Evolutionary conservation across 2,888 invertebrate genomes (phyloP).

Genomic region (Sussaba pulchella): DNA sequence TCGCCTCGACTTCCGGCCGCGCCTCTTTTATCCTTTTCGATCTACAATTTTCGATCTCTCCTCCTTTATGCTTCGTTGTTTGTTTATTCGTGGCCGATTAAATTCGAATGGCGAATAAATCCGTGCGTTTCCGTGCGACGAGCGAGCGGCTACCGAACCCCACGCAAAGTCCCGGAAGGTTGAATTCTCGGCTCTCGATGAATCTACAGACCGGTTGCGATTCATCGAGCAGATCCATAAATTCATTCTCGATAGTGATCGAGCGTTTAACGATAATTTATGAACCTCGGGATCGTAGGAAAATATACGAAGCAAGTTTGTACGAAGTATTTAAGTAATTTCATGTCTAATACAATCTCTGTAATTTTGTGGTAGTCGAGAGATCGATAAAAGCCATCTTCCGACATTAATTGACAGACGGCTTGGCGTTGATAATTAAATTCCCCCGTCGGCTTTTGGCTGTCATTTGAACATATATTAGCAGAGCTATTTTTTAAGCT

Average conservation of each 20-base stretch:
- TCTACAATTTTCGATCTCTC: slow-evolving; percentile 5
- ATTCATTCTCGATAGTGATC: slow-evolving; percentile 47
- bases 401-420: slow-evolving; percentile 27
- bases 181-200: no score
- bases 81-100: slow-evolving; percentile 18
- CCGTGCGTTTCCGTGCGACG: neutral
- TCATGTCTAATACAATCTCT: slow-evolving; percentile 37
- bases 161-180: neutral
- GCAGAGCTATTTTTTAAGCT: neutral
- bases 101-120: slow-evolving; percentile 31
- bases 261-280: slow-evolving; percentile 36
- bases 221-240: slow-evolving; percentile 52
- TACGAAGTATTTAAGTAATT: slow-evolving; percentile 14
- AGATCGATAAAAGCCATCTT: slow-evolving; percentile 49
- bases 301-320: slow-evolving; percentile 18
- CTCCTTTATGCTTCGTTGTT: slow-evolving; percentile 14
- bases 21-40: slow-evolving; percentile 35
- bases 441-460: slow-evolving; percentile 54
- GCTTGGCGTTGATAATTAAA: slow-evolving; percentile 37
- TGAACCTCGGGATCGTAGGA: slow-evolving; percentile 18
- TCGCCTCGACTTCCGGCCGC: slow-evolving; percentile 45
- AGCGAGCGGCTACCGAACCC: slow-evolving; percentile 6
- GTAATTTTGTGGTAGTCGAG: slow-evolving; percentile 3
- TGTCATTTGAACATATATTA: slow-evolving; percentile 45
- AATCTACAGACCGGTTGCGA: slow-evolving; percentile 11